A percentile compares a stretch with the other conserved stretches of the same genome.
Evolutionary conservation across 2,113 vertebrate genomes (phyloP).

Genomic region (Sialia sialis): DNA sequence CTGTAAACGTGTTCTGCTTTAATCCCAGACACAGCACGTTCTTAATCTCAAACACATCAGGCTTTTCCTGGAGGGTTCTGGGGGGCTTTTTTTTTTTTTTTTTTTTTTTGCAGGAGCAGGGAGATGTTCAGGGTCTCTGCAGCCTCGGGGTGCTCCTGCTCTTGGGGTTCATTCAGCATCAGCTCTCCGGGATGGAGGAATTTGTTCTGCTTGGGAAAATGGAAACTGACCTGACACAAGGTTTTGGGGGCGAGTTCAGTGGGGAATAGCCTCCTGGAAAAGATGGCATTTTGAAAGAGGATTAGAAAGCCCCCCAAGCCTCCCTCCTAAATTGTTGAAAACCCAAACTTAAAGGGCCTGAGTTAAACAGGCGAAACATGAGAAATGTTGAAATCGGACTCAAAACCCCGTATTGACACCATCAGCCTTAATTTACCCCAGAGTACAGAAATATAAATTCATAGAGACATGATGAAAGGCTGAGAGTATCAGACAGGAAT

Average conservation of each 20-base stretch:
- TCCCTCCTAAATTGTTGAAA: background rate
- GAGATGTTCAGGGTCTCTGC: background rate
- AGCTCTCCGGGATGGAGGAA: background rate
- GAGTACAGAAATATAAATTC: slow-evolving; percentile 54
- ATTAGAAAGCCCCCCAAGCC: background rate
- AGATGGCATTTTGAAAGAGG: background rate
- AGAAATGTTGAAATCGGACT: background rate
- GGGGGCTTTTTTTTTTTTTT: background rate
- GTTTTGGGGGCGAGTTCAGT: fast-evolving
- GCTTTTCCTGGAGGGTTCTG: background rate
- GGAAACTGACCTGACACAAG: background rate
- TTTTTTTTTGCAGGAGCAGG: background rate
- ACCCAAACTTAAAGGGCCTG: background rate
- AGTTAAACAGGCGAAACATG: background rate
- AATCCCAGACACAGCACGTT: slow-evolving; percentile 18
- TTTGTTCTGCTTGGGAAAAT: slow-evolving; percentile 1
- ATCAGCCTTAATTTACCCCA: slow-evolving; percentile 54
- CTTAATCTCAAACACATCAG: background rate
- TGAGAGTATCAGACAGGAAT: slow-evolving; percentile 30
- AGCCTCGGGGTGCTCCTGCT: background rate
- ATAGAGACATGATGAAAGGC: slow-evolving; percentile 48
- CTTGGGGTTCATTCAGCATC: background rate
- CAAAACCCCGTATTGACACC: slow-evolving; percentile 7
- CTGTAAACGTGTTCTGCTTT: background rate
- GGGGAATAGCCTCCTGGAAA: background rate